phyloP scores from a whole-genome alignment of 2,113 vertebrate species.

The Hypomesus transpacificus region DNA sequence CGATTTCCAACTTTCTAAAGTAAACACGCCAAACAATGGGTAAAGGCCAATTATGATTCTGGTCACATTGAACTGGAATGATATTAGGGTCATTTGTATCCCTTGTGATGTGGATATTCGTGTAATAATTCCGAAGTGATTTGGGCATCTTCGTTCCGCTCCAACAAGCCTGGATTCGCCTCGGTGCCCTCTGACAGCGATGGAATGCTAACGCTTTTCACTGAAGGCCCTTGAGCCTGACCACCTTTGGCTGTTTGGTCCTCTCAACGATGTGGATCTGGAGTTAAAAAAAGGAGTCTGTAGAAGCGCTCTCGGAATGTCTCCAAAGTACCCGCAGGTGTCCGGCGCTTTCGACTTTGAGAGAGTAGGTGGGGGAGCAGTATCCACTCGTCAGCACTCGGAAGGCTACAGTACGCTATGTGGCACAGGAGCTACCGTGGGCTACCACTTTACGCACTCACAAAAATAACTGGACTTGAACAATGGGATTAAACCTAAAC shows the following conservation, averaged over 20 bases:
- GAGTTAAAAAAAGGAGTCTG: slow-evolving; percentile 33
- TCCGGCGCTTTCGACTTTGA: slow-evolving; percentile 37
- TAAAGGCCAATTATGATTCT: background rate
- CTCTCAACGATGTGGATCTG: slow-evolving; percentile 49
- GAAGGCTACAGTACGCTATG: background rate
- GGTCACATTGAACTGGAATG: no score
- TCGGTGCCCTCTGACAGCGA: slow-evolving; percentile 66
- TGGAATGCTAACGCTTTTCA: slow-evolving; percentile 71
- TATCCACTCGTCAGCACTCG: background rate
- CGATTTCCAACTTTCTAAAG: background rate
- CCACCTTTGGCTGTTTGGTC: slow-evolving; percentile 59
- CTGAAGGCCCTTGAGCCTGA: slow-evolving; percentile 59
- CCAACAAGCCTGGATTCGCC: slow-evolving; percentile 67
- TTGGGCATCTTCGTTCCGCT: slow-evolving; percentile 24
- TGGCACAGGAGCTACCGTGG: background rate
- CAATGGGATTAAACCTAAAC: no score
- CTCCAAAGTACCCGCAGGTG: slow-evolving; percentile 64
- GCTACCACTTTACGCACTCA: background rate
- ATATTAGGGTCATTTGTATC: background rate
- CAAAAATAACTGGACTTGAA: background rate
- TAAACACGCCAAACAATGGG: background rate
- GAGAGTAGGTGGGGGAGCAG: slow-evolving; percentile 2
- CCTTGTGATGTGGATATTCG: background rate
- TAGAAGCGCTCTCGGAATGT: slow-evolving; percentile 36
- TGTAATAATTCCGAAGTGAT: background rate